phyloP scores from a whole-genome alignment of 2,888 invertebrate species.

The Alviniconcha strummeri region DNA sequence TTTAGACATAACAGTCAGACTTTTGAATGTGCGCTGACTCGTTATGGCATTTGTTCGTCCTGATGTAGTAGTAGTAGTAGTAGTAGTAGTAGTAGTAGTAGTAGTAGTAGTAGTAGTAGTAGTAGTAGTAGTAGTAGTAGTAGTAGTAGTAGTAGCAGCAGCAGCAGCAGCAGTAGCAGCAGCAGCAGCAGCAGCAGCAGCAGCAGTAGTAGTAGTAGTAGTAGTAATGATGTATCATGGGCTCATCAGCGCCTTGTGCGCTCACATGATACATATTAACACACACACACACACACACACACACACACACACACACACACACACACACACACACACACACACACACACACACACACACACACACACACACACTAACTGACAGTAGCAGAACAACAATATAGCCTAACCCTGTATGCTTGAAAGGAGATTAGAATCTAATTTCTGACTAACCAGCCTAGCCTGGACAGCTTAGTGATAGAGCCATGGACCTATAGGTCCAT shows the following conservation, averaged over 20 bases:
- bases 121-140: constrained; percentile 24
- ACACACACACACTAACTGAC: not conserved
- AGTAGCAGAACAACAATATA: not conserved
- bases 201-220: constrained; percentile 30
- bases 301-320: not conserved
- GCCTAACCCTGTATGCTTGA: too few species aligned
- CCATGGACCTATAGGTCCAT: too few species aligned
- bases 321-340: constrained; percentile 1
- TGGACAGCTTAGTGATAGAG: too few species aligned
- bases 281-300: not conserved
- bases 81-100: constrained; percentile 29
- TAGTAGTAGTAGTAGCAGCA: constrained; percentile 29
- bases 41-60: too few species aligned
- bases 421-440: too few species aligned
- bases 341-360: not conserved
- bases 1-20: too few species aligned
- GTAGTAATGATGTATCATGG: not conserved
- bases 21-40: too few species aligned
- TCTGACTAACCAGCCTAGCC: too few species aligned
- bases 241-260: too few species aligned
- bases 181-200: constrained; percentile 16
- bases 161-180: not conserved
- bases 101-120: constrained; percentile 31
- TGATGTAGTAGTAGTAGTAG: constrained; percentile 18
- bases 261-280: not conserved